phyloP scores from a whole-genome alignment of 2,888 invertebrate genomes.

The Platycnemis pennipes region DNA sequence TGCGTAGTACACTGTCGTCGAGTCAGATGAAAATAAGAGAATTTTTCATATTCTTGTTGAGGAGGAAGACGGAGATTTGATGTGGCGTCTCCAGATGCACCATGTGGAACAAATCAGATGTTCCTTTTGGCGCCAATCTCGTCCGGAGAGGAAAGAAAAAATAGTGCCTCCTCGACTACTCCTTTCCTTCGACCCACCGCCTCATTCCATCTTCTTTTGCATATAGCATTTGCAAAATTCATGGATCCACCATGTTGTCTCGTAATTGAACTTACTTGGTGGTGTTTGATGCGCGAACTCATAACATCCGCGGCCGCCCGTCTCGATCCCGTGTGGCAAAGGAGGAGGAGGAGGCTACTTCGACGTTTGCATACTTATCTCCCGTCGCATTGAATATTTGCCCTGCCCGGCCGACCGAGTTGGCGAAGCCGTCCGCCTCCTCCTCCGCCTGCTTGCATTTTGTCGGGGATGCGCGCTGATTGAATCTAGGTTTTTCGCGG shows the following conservation, averaged over 20 bases:
- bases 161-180: not conserved
- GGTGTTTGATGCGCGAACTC: not conserved
- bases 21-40: no score
- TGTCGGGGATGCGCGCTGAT: constrained; percentile 8
- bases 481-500: not conserved
- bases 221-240: not conserved
- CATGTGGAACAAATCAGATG: not conserved
- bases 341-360: not conserved
- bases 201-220: no score
- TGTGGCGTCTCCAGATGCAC: not conserved
- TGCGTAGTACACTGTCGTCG: no score
- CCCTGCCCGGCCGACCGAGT: not conserved
- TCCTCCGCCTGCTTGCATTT: not conserved
- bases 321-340: not conserved
- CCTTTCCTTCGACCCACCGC: not conserved
- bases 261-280: not conserved
- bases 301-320: not conserved
- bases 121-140: not conserved
- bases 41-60: not conserved
- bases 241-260: not conserved
- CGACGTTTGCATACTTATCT: not conserved
- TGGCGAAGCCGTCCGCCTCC: not conserved
- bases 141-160: not conserved
- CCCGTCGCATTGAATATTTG: not conserved
- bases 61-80: not conserved